A percentile compares a stretch with the other conserved stretches of the same genome.
These are phyloP conservation scores for Trematomus bernacchii DNA, from an alignment of 2,797 vertebrate species.

Conservation along the genomic window DNA sequence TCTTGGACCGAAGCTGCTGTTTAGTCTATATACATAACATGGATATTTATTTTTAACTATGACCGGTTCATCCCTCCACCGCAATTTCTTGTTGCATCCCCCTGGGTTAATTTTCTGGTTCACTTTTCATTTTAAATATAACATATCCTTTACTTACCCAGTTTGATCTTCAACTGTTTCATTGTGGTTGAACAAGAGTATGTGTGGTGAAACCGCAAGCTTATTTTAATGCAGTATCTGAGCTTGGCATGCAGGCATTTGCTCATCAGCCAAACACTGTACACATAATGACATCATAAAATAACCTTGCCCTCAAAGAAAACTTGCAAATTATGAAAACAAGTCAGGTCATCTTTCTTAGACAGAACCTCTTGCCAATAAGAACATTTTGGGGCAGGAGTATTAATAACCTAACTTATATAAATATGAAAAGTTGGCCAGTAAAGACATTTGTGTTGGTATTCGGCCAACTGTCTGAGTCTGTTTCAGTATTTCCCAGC, in stretches of 20 bases:
- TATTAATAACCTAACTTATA: not conserved
- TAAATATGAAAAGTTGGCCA: not conserved
- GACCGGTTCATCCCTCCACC: not conserved
- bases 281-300: too few relatives aligned
- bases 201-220: not conserved
- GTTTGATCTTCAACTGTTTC: not conserved
- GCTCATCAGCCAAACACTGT: too few relatives aligned
- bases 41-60: conserved; percentile 8
- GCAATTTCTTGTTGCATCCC: not conserved
- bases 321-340: not conserved
- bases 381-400: not conserved
- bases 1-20: not conserved
- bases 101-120: not conserved
- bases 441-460: not conserved
- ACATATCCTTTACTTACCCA: not conserved
- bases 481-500: not conserved
- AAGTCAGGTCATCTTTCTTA: not conserved
- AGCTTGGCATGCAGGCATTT: too few relatives aligned
- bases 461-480: not conserved
- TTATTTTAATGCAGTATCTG: not conserved
- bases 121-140: not conserved
- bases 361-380: too few relatives aligned
- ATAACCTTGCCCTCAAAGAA: not conserved
- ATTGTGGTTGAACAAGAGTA: not conserved
- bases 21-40: conserved; percentile 5